Evolutionary conservation across 2,113 vertebrate genomes (phyloP).

Genomic region (zebrafish (Danio rerio)): GRCz12tu NC_133189.1:52385001-52385500

Average conservation of each 20-base stretch:
- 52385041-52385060: not conserved
- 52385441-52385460: not conserved
- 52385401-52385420: constrained; percentile 9
- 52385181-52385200: not conserved
- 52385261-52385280: not conserved
- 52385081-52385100: not conserved
- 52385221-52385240: not conserved
- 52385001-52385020: not conserved
- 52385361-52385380: not conserved
- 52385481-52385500: not conserved
- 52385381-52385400: not conserved
- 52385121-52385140: not conserved
- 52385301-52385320: constrained; percentile 24
- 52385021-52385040: not conserved
- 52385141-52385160: constrained; percentile 1
- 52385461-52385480: constrained; percentile 3
- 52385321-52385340: constrained; percentile 29
- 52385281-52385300: not conserved
- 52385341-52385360: not conserved
- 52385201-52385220: not conserved
- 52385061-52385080: not conserved
- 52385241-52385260: constrained; percentile 1
- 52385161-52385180: not conserved
- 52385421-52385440: no score
- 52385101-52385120: not conserved